phyloP scores from a whole-genome alignment of 37 sponge, comb jelly and placozoan genomes.

The Cladorhizidae sp. region DNA sequence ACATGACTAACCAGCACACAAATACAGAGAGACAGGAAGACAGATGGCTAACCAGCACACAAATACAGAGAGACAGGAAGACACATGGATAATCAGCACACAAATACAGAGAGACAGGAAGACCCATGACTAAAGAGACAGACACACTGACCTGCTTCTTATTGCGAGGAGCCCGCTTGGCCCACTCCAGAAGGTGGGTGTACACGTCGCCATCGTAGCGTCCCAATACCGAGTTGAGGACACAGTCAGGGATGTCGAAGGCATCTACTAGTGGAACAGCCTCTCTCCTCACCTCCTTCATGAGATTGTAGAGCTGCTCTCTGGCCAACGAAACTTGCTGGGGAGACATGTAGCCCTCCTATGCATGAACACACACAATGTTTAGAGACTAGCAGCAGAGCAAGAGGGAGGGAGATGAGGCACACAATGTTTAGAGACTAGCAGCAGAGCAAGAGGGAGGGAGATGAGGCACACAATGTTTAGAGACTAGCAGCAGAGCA shows the following conservation, averaged over 20 bases:
- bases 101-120: too few species aligned
- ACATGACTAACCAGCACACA: too few species aligned
- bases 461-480: too few species aligned
- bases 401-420: not conserved
- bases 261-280: slow-evolving; percentile 95
- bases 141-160: slow-evolving; percentile 63
- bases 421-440: too few species aligned
- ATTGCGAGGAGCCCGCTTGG: slow-evolving; percentile 76
- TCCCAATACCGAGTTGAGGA: slow-evolving; percentile 85
- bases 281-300: slow-evolving; percentile 55
- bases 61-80: too few species aligned
- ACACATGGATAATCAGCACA: too few species aligned
- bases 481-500: too few species aligned
- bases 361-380: not conserved
- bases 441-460: too few species aligned
- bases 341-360: slow-evolving; percentile 57
- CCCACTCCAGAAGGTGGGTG: slow-evolving; percentile 83
- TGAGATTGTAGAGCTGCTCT: slow-evolving; percentile 31
- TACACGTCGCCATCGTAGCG: slow-evolving; percentile 96
- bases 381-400: not conserved
- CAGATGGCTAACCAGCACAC: too few species aligned
- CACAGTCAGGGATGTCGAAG: slow-evolving; percentile 81
- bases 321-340: slow-evolving; percentile 35
- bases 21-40: too few species aligned
- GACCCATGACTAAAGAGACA: too few species aligned